Evolutionary conservation across 2,113 vertebrate genomes (phyloP), one percentile per base, ranked within the genome.

Genomic region (Boleophthalmus pectinirostris): DNA sequence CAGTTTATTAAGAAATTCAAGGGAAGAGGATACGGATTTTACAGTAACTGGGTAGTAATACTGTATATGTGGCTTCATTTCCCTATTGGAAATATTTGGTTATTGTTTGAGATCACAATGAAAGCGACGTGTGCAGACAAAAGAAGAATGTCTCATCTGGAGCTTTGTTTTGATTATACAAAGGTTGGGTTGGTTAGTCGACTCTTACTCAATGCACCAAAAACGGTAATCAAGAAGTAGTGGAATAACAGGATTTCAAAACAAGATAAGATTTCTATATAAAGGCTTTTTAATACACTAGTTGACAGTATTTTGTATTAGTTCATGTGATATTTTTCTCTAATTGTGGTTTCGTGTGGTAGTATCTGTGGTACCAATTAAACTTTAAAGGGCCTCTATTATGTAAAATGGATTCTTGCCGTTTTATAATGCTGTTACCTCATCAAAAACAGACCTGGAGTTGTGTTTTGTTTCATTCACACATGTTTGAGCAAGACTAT

Each of bases 11-110:
- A 25, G 65, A 47, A 77, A 75, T 89, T 88, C 81, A 66, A 29
- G 74, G 81, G 73, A 88, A 90, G 63, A 80, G 80, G 86, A 87
- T 84, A 68, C 80, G 49, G 67, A 63, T 29, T 79, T 87, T 88
- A 88, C 85, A 75, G 86, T 86, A 87, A 90, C 10, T 51, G 29
- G 9, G 51, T 5, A 18, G 14, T 2, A 29, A 29, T 8, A 20
- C 18, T 38, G 1, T n/a, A 58, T 11, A 64, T 3, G 18, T 9
- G 15, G 18, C 33, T n/a, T 38, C 16, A n/a, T 64, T 64, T 64
- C 33, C 38, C 18, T 61, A 1, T 60, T 5, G 18, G 16, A 11
- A 10, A 5, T 15, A 38, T 20, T 38, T 29, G 6, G 56, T 11
- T 29, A 16, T 51, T 53, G 23, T 65, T 70, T 70, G 47, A 10